Evolutionary conservation across 2,888 invertebrate genomes (phyloP).

Genomic region (Nasonia oneida): DNA sequence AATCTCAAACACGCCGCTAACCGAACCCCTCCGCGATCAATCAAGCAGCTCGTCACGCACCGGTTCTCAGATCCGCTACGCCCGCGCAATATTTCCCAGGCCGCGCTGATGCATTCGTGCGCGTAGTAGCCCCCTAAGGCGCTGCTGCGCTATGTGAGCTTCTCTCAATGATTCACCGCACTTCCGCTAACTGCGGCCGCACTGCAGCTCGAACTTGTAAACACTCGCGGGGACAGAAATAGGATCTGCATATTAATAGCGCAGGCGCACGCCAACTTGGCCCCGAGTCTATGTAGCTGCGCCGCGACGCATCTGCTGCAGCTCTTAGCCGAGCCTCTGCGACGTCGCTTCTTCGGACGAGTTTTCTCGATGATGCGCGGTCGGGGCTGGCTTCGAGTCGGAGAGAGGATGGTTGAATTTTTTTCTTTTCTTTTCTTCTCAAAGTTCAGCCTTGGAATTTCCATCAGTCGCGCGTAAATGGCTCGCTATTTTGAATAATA

Average conservation of each 20-base stretch:
- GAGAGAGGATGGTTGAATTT: no score
- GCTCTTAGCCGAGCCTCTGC: neutral
- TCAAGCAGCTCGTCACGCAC: neutral
- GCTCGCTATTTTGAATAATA: neutral
- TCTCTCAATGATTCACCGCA: slow-evolving; percentile 46
- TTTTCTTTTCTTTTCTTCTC: no score
- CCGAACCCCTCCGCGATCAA: neutral
- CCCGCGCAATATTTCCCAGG: slow-evolving; percentile 3
- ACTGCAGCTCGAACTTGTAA: slow-evolving; percentile 67
- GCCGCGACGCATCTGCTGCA: neutral
- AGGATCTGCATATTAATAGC: slow-evolving; percentile 72
- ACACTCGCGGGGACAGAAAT: slow-evolving; percentile 70
- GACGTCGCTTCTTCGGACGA: neutral
- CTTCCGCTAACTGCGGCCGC: slow-evolving; percentile 54
- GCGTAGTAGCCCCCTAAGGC: neutral
- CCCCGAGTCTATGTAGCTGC: neutral
- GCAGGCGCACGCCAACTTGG: slow-evolving; percentile 28
- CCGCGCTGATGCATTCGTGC: neutral
- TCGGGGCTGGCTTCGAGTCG: neutral
- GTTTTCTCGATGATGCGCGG: neutral
- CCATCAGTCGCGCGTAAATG: no score
- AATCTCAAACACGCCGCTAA: neutral
- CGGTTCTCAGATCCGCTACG: neutral
- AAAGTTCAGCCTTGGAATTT: no score
- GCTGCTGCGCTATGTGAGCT: neutral